These are phyloP conservation scores for Gyrodactylus salaris DNA, from an alignment of 1,140 invertebrate genomes.

Conservation along the genomic window DNA sequence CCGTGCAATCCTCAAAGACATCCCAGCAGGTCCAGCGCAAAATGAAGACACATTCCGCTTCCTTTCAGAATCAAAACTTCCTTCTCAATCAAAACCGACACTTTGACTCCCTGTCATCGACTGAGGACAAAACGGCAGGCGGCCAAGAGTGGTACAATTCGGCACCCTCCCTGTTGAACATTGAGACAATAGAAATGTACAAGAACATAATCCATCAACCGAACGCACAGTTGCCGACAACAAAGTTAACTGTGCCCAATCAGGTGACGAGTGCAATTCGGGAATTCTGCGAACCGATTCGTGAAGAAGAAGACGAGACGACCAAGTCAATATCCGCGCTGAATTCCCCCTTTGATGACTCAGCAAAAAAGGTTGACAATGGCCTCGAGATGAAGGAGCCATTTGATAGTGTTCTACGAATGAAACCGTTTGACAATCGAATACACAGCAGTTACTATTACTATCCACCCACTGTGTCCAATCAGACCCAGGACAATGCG, in stretches of 20 bases:
- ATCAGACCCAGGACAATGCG: background rate
- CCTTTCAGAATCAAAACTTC: background rate
- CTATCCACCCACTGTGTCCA: background rate
- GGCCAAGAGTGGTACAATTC: background rate
- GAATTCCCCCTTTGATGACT: background rate
- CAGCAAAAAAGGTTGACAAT: background rate
- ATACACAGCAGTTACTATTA: background rate
- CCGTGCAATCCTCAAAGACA: background rate
- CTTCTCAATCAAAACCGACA: background rate
- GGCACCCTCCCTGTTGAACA: background rate
- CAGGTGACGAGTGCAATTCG: background rate
- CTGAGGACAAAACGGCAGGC: background rate
- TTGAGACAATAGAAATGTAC: background rate
- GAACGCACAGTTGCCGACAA: background rate
- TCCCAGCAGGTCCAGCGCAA: background rate
- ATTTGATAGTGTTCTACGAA: background rate
- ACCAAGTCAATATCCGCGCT: background rate
- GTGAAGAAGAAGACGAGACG: conserved; percentile 1
- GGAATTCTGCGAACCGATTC: background rate
- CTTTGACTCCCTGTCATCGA: background rate
- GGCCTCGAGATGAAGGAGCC: background rate
- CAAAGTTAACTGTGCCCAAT: background rate
- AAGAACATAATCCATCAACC: background rate
- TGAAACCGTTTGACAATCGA: background rate
- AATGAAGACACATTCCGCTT: background rate